These are phyloP conservation scores for Callorhinus ursinus DNA, from an alignment of 2,113 vertebrate genomes.

Conservation along the genomic window DNA sequence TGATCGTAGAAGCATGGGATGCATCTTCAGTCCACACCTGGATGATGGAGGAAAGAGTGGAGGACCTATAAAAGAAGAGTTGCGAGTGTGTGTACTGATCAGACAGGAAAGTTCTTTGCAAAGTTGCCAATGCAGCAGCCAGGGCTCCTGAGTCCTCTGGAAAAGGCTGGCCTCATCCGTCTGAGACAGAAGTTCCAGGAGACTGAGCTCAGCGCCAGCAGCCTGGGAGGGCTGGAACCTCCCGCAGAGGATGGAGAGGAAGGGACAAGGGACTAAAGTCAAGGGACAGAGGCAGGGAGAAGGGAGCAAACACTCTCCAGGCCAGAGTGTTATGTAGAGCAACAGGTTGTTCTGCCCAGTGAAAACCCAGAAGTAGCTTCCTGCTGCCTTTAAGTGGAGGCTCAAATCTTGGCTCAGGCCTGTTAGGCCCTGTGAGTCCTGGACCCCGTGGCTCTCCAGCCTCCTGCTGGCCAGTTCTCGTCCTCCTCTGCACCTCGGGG, in stretches of 20 bases:
- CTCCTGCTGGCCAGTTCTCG: not conserved
- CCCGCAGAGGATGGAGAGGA: not conserved
- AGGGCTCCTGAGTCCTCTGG: not conserved
- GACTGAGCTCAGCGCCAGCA: not conserved
- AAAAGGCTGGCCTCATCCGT: not conserved
- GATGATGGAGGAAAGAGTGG: not conserved
- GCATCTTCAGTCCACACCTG: not conserved
- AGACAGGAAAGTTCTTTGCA: not conserved
- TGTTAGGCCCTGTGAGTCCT: not conserved
- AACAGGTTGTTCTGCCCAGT: not conserved
- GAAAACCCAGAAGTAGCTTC: not conserved
- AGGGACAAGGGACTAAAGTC: not conserved
- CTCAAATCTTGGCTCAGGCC: not conserved
- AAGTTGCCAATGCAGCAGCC: not conserved
- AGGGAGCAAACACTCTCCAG: not conserved
- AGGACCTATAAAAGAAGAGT: not conserved
- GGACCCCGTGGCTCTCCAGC: not conserved
- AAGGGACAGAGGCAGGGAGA: not conserved
- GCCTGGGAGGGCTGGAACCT: not conserved
- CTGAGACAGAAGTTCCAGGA: not conserved
- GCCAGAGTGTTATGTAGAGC: not conserved
- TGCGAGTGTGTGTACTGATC: not conserved
- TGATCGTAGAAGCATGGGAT: not conserved
- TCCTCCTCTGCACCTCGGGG: not conserved
- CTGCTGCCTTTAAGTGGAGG: not conserved